Conservation (phyloP, 2,888 invertebrate species). For the Pristionchus entomophagus region DNA sequence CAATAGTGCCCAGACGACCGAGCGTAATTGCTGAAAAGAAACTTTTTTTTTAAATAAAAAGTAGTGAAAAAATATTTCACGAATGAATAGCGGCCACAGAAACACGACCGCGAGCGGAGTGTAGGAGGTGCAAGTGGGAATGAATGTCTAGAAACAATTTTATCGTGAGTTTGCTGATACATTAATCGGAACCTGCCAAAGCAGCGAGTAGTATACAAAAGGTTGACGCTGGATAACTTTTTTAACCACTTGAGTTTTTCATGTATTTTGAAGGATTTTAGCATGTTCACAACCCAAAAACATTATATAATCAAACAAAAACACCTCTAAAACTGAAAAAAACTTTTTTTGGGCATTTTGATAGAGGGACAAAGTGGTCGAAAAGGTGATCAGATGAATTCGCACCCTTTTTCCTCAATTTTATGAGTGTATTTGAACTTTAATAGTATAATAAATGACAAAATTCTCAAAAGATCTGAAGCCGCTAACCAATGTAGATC, state of each 20-base stretch:
- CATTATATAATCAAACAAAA: background rate
- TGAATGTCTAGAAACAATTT: too few species aligned
- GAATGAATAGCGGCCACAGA: too few species aligned
- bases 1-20: too few species aligned
- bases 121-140: too few species aligned
- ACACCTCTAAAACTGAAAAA: background rate
- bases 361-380: background rate
- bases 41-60: too few species aligned
- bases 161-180: too few species aligned
- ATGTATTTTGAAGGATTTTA: background rate
- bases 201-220: background rate
- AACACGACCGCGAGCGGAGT: too few species aligned
- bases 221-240: background rate
- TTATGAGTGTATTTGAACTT: background rate
- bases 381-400: background rate
- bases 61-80: too few species aligned
- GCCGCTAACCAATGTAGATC: constrained; percentile 27
- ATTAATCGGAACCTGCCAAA: too few species aligned
- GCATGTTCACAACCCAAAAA: background rate
- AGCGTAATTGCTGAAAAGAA: too few species aligned
- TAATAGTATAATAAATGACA: background rate
- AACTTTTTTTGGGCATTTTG: background rate
- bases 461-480: constrained; percentile 21
- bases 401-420: too few species aligned
- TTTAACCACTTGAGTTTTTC: background rate